Base-by-base conservation (phyloP, 92 coral and sea anemone genomes). In the Umimayanthus chanpuru region DNA sequence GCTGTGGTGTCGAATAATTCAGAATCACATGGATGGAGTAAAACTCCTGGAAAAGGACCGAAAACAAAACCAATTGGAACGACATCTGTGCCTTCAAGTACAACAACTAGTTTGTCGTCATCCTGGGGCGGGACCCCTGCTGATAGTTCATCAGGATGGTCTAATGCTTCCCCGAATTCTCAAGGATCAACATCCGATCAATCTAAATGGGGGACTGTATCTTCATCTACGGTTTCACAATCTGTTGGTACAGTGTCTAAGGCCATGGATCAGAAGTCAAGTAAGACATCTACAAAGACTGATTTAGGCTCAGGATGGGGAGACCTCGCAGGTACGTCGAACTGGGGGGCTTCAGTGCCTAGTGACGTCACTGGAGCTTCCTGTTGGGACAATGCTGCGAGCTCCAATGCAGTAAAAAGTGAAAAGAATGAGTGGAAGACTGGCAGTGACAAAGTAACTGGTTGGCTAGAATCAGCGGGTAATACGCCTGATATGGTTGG, bases 101-200 rank as follows among this genome's bases (percentile, higher is more conserved):
- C 93, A 6, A 30, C 77, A 67, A 81, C 85, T 55, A 81, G 85
- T 81, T 79, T 88, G 38, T 73, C 95, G 3, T 83, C 92, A 3
- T 93, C 97, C 11, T 94, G 98, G 98, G 98, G 98, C 28, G 98
- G 98, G 14, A 93, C 98, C 23, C 98, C 98, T 20, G 99, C 98
- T 0, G 99, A 96, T 55, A 86, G 91, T 29, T 85, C 93, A 74
- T 90, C 96, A 39, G 94, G 93, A 40, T 96, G 99, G 99, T 74
- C 91, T 20, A 73, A 78, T 82, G 66, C 89, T 73, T 7, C 89
- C 18, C 83, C 58, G 80, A 90, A 85, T 55, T 78, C 89, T 78
- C 79, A 89, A 36, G 14, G 87, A 68, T 76, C 90, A 77, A 80
- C 39, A 47, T 65, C 88, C 26, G 82, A 89, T 25, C 81, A 77